A percentile compares a stretch with the other conserved stretches of the same genome.
Evolutionary conservation across 64 coral and sea anemone genomes (phyloP).

Genomic region (Stichodactyla mertensii): DNA sequence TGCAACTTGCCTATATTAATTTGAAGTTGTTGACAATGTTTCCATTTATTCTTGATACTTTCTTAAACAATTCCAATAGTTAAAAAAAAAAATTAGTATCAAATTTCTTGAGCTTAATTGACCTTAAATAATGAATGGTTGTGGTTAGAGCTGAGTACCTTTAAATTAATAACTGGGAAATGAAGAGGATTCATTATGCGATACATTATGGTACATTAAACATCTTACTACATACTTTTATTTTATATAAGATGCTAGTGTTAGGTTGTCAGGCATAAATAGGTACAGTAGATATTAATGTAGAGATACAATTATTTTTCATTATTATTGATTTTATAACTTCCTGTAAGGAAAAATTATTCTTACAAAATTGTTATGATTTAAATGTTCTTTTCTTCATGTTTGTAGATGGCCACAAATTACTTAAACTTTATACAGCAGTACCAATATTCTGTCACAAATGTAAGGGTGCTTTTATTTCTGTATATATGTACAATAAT

Average conservation of each 20-base stretch:
- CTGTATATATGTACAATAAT: no score
- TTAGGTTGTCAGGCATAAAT: background rate
- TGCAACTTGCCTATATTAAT: no score
- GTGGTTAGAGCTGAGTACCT: background rate
- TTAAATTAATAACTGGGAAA: background rate
- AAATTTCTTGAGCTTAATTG: background rate
- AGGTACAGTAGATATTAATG: no score
- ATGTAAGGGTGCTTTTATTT: slow-evolving; percentile 18
- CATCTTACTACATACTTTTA: background rate
- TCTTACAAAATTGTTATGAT: background rate
- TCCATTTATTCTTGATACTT: no score
- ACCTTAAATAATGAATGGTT: background rate
- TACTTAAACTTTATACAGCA: background rate
- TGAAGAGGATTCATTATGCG: no score
- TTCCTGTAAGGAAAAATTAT: background rate
- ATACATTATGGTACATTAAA: no score
- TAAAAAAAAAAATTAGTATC: background rate
- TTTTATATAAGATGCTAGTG: background rate
- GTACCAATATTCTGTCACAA: slow-evolving; percentile 28
- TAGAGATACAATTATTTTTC: no score
- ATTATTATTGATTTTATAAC: background rate
- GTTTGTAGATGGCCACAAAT: slow-evolving; percentile 5
- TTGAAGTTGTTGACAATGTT: no score
- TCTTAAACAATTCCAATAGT: no score
- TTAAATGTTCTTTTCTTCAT: background rate